Evolutionary conservation across 2,888 invertebrate species (phyloP).

Genomic region (Oscheius sp.): DNA sequence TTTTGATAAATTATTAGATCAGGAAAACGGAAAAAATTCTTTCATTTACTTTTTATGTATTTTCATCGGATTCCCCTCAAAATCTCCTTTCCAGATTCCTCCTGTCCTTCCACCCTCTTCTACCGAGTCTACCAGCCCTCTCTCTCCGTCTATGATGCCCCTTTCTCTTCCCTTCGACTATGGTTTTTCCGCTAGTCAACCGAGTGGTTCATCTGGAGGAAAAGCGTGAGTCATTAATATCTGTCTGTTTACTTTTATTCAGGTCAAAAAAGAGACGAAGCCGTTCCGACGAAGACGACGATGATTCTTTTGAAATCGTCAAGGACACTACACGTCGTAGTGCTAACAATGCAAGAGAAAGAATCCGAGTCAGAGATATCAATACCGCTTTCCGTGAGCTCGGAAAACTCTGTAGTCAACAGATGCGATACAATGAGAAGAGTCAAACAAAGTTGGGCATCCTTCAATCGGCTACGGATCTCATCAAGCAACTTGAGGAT

Average conservation of each 20-base stretch:
- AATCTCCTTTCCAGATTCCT: no score
- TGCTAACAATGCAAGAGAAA: conserved; percentile 12
- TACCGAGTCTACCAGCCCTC: not conserved
- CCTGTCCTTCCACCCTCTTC: conserved; percentile 11
- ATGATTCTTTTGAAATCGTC: not conserved
- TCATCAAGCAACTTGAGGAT: conserved; percentile 95
- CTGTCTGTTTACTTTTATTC: not conserved
- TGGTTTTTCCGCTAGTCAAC: conserved; percentile 6
- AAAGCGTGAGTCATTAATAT: not conserved
- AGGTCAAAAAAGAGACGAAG: not conserved
- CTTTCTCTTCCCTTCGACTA: not conserved
- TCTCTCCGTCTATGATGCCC: conserved; percentile 1
- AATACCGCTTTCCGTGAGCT: conserved; percentile 98
- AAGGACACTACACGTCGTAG: not conserved
- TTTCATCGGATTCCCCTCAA: no score
- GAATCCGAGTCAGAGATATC: conserved; percentile 97
- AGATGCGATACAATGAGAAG: conserved; percentile 80
- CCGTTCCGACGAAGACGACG: not conserved
- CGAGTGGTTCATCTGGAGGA: conserved; percentile 11
- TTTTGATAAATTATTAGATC: no score
- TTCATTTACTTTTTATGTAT: no score
- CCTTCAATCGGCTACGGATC: conserved; percentile 97
- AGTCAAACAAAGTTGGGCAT: conserved; percentile 97
- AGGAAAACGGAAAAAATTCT: no score
- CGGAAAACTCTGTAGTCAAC: conserved; percentile 96